Evolutionary conservation across 2,113 vertebrate species (phyloP).

Genomic region (Sebastes schlegelii): DNA sequence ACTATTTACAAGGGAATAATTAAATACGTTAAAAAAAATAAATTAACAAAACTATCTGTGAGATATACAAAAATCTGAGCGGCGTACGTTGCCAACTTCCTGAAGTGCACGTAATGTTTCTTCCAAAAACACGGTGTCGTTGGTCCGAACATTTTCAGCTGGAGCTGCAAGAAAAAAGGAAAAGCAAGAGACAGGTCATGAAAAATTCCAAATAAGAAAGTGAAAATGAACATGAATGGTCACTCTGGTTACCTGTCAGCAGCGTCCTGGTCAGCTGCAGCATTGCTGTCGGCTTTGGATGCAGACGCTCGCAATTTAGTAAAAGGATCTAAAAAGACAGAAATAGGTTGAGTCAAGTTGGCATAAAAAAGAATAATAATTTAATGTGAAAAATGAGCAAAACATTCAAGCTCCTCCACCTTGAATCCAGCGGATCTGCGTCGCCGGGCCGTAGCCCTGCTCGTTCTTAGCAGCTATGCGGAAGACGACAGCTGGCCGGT

Average conservation of each 20-base stretch:
- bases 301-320: slow-evolving; percentile 63
- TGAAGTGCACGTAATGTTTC: slow-evolving; percentile 48
- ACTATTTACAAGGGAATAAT: slow-evolving; percentile 56
- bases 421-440: slow-evolving; percentile 99
- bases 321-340: slow-evolving; percentile 61
- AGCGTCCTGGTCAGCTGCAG: slow-evolving; percentile 61
- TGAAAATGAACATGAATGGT: neutral
- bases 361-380: neutral
- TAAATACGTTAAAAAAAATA: slow-evolving; percentile 73
- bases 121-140: neutral
- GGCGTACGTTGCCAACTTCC: slow-evolving; percentile 32
- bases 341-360: neutral
- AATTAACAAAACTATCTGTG: slow-evolving; percentile 64
- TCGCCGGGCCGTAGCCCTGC: slow-evolving; percentile 96
- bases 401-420: slow-evolving; percentile 76
- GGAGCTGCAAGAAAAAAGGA: slow-evolving; percentile 63
- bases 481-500: slow-evolving; percentile 94
- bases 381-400: neutral
- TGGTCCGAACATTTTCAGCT: slow-evolving; percentile 57
- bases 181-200: neutral
- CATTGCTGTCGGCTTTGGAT: slow-evolving; percentile 58
- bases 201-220: neutral
- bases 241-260: slow-evolving; percentile 70
- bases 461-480: slow-evolving; percentile 98
- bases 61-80: slow-evolving; percentile 32